Evolutionary conservation across 2,888 invertebrate species (phyloP).

Genomic region (Ctenicera cuprea): DNA sequence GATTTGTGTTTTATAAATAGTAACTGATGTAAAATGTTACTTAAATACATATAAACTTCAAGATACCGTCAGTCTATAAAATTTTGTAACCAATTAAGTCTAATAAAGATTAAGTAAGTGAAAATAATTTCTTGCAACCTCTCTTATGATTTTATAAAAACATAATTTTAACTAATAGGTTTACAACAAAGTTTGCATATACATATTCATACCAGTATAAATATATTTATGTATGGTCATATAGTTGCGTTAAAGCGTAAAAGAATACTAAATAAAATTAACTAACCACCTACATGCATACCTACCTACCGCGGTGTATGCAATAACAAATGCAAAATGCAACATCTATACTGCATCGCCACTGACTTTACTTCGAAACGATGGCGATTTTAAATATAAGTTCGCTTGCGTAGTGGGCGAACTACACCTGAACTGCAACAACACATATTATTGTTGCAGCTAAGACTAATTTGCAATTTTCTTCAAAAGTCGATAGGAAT

Average conservation of each 20-base stretch:
- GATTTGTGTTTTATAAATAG: not conserved
- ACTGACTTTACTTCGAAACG: constrained; percentile 31
- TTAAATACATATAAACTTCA: constrained; percentile 10
- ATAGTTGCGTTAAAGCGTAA: constrained; percentile 53
- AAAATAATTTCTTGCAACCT: constrained; percentile 28
- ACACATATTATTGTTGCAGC: constrained; percentile 11
- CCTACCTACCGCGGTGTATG: constrained; percentile 51
- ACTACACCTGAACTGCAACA: constrained; percentile 10
- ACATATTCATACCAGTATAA: constrained; percentile 41
- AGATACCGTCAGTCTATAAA: constrained; percentile 35
- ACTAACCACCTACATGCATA: constrained; percentile 50
- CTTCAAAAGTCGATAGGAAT: not conserved
- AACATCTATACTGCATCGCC: constrained; percentile 32
- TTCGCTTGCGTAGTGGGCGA: constrained; percentile 41
- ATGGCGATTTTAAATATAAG: constrained; percentile 35
- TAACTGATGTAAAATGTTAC: constrained; percentile 5
- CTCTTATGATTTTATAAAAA: constrained; percentile 39
- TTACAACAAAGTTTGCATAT: constrained; percentile 43
- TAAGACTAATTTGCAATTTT: not conserved
- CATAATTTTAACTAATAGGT: constrained; percentile 41
- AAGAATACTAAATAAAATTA: constrained; percentile 54
- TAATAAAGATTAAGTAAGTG: constrained; percentile 34
- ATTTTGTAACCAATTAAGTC: constrained; percentile 30
- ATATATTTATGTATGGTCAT: constrained; percentile 50
- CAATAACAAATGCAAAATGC: constrained; percentile 51